Conservation (phyloP, 2,113 vertebrate species). For the Hystrix cristata region DNA sequence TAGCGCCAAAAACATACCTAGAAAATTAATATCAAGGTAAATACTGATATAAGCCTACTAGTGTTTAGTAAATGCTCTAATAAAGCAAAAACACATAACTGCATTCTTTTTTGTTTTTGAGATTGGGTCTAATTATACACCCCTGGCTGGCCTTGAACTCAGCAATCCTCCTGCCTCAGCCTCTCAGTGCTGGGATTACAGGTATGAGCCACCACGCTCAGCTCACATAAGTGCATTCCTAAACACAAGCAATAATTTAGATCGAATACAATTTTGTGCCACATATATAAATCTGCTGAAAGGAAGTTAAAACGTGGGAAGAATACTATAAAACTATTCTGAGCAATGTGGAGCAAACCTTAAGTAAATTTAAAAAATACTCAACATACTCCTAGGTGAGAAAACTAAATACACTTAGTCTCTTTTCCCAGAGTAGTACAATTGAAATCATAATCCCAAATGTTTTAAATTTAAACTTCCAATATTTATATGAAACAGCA, state of each 20-base stretch:
- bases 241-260: conserved; percentile 14
- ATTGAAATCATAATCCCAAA: conserved; percentile 40
- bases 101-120: not conserved
- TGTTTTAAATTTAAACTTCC: conserved; percentile 41
- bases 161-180: not conserved
- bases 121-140: not conserved
- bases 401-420: conserved; percentile 4
- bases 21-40: conserved; percentile 30
- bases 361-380: conserved; percentile 36
- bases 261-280: conserved; percentile 32
- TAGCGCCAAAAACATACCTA: not conserved
- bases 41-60: not conserved
- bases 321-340: conserved; percentile 31
- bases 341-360: conserved; percentile 14
- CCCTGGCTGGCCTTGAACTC: not conserved
- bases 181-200: not conserved
- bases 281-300: conserved; percentile 51
- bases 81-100: not conserved
- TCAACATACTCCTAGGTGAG: not conserved
- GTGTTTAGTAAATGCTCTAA: conserved; percentile 8
- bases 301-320: conserved; percentile 32
- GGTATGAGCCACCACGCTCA: not conserved
- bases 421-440: conserved; percentile 28
- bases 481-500: conserved; percentile 12
- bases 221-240: not conserved